Base-by-base conservation (phyloP, 2,797 vertebrate species). In the Cuculus canorus region DNA sequence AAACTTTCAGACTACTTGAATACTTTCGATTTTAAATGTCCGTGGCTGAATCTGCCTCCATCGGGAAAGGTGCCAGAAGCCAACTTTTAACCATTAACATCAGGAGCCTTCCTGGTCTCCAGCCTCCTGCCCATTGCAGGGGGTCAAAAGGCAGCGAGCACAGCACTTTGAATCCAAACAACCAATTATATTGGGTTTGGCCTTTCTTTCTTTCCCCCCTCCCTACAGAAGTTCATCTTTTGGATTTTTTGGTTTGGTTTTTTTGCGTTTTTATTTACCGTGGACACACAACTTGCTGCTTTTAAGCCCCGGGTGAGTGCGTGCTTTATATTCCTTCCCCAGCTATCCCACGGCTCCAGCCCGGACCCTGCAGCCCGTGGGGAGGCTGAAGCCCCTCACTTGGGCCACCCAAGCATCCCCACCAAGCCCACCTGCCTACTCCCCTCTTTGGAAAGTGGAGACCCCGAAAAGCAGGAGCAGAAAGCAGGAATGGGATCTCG, bases 21-120 rank as follows among this genome's bases (percentile, higher is more conserved):
- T 95, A 93, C 92, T 96, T 96, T 96, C 95, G 94, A 86, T 96
- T 96, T 95, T 88, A 84, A 66, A 76, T 32, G 75, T 60, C 71
- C 66, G 71, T 79, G 69, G 76, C 80, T 71, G 57, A 78, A 90
- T 86, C 73, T 70, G 41, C 41, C 24, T 73, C 61, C 52, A 18
- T 41, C 9, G 52, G 89, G 91, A 93, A 72, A 91, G 35, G 54
- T 68, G 94, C 92, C 95, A 96, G 47, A 76, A 64, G 61, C n/a
- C 52, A n/a, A 41, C 68, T 87, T 87, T 64, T 39, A 93, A 82
- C 82, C 78, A 91, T 73, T 66, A 95, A 88, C 85, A 70, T 9
- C 33, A 77, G 30, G 60, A 81, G 43, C 66, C 41, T 47, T 59
- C 61, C 61, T 7, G 41, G 21, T 53, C 57, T 28, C 45, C 70